Evolutionary conservation across 1,140 invertebrate species (phyloP).

Genomic region (Trichonephila inaurata): DNA sequence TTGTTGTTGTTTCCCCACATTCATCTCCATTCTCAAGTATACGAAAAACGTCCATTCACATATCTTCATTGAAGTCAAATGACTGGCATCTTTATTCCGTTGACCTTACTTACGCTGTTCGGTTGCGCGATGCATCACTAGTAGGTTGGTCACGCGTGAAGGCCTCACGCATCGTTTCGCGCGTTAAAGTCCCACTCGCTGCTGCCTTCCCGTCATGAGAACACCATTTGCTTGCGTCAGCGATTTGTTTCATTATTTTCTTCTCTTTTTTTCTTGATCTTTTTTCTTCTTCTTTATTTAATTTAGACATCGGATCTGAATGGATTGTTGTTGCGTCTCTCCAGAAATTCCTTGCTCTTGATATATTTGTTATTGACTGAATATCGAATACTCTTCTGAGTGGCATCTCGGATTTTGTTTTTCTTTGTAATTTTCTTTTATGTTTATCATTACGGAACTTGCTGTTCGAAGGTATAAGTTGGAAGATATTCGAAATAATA

Average conservation of each 20-base stretch:
- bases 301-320: background rate
- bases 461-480: too few relatives aligned
- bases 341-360: background rate
- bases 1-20: background rate
- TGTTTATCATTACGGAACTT: background rate
- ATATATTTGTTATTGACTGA: background rate
- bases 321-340: conserved; percentile 6
- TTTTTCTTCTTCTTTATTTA: conserved; percentile 24
- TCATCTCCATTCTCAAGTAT: conserved; percentile 24
- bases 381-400: background rate
- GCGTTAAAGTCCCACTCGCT: conserved; percentile 34
- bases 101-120: conserved; percentile 37
- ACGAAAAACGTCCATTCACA: background rate
- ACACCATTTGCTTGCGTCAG: conserved; percentile 49
- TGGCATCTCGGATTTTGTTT: background rate
- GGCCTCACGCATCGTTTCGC: conserved; percentile 46
- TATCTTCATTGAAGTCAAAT: conserved; percentile 41
- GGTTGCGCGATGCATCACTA: conserved; percentile 33
- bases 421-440: background rate
- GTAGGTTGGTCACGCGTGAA: conserved; percentile 47
- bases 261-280: background rate
- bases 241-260: conserved; percentile 21
- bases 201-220: conserved; percentile 37
- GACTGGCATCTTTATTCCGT: conserved; percentile 49
- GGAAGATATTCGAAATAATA: too few relatives aligned